A percentile compares a stretch with the other conserved stretches of the same genome.
These are phyloP conservation scores for Montipora capitata DNA, from an alignment of 92 coral and sea anemone species.

Conservation along the genomic window DNA sequence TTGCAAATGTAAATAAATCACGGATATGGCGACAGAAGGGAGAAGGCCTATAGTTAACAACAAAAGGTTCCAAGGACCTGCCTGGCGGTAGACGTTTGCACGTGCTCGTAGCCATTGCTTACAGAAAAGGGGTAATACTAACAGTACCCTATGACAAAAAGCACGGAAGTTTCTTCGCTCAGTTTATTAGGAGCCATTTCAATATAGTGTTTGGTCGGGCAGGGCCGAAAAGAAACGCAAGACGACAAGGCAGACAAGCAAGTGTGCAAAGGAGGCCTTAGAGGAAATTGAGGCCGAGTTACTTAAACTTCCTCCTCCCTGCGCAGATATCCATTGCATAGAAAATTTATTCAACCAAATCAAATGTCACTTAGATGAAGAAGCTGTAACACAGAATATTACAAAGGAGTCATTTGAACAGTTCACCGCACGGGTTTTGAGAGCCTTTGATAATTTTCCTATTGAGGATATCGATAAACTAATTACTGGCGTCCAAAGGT, in stretches of 20 bases:
- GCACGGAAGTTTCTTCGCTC: conserved; percentile 66
- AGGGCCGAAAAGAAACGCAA: conserved; percentile 38
- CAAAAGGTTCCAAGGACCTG: conserved; percentile 71
- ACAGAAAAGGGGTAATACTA: conserved; percentile 60
- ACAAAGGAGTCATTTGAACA: conserved; percentile 31
- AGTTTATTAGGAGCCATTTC: conserved; percentile 61
- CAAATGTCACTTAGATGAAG: conserved; percentile 6
- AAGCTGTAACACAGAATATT: conserved; percentile 1
- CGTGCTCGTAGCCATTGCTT: conserved; percentile 65
- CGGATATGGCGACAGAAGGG: conserved; percentile 30
- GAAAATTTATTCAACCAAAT: neutral
- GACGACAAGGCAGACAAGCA: conserved; percentile 71
- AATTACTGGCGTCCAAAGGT: neutral
- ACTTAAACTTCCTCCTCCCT: neutral
- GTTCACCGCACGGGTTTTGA: conserved; percentile 58
- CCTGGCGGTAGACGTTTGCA: conserved; percentile 72
- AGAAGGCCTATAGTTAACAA: too few species aligned
- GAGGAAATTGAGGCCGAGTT: neutral
- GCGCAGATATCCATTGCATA: conserved; percentile 9
- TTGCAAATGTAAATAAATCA: conserved; percentile 10
- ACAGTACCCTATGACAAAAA: conserved; percentile 60
- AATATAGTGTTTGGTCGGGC: conserved; percentile 67
- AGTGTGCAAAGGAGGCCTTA: neutral
- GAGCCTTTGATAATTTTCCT: conserved; percentile 36
- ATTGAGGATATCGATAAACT: conserved; percentile 5